Evolutionary conservation across 2,797 vertebrate species (phyloP).

Genomic region (Halcyon chelicuti): DNA sequence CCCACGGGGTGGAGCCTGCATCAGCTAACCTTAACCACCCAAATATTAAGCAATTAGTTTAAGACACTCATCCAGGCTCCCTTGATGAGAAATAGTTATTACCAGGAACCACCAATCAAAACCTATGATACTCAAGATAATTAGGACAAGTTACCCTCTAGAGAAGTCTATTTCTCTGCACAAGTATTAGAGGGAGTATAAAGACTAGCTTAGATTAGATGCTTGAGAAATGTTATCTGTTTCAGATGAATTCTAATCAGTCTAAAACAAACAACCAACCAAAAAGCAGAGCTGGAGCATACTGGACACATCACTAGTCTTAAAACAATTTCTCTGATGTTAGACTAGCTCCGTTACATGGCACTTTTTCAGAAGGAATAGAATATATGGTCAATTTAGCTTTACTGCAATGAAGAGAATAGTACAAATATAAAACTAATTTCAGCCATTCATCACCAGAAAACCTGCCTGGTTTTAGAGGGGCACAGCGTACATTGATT

Average conservation of each 20-base stretch:
- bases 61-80: background rate
- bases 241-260: background rate
- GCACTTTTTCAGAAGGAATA: background rate
- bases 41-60: background rate
- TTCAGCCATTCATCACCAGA: background rate
- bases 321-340: background rate
- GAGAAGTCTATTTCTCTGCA: background rate
- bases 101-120: background rate
- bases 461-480: background rate
- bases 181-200: background rate
- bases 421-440: background rate
- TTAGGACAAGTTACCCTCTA: background rate
- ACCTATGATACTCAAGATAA: background rate
- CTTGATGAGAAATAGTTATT: background rate
- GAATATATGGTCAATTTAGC: background rate
- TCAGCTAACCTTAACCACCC: rapidly evolving
- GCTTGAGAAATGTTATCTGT: rapidly evolving
- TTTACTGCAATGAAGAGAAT: background rate
- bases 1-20: background rate
- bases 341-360: rapidly evolving
- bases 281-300: background rate
- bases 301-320: background rate
- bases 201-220: background rate
- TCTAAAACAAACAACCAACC: background rate
- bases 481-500: background rate